Conservation (phyloP, 1,140 invertebrate genomes). For the Drosophila sturtevanti region DNA sequence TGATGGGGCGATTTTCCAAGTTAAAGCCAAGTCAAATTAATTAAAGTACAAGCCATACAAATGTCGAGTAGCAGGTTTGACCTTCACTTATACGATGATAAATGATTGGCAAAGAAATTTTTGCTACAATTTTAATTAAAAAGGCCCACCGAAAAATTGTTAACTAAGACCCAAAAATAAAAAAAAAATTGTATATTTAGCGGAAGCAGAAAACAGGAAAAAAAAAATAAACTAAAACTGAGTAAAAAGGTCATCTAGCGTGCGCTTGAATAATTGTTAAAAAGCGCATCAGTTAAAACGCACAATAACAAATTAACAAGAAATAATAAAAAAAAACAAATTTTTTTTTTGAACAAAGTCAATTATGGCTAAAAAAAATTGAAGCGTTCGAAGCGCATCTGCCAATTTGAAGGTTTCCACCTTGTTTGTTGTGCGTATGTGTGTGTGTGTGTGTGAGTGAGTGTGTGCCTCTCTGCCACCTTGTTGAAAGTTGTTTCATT, state of each 20-base stretch:
- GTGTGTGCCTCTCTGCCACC: conserved; percentile 7
- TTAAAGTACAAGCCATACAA: conserved; percentile 60
- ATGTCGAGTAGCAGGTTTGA: conserved; percentile 42
- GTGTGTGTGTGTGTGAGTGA: conserved; percentile 13
- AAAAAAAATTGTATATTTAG: conserved; percentile 38
- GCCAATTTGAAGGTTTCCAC: conserved; percentile 56
- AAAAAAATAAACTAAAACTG: neutral
- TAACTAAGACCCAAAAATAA: conserved; percentile 28
- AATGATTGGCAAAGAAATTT: conserved; percentile 66
- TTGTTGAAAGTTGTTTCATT: conserved; percentile 53
- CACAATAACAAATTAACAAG: conserved; percentile 48
- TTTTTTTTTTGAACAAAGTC: conserved; percentile 41
- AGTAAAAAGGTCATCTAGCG: conserved; percentile 54
- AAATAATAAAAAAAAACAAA: conserved; percentile 3
- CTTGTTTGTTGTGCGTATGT: conserved; percentile 14
- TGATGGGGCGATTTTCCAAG: conserved; percentile 62
- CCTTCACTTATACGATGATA: conserved; percentile 51
- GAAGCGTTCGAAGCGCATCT: conserved; percentile 52
- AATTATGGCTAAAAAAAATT: conserved; percentile 59
- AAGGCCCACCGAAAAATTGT: conserved; percentile 32
- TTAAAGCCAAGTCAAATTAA: conserved; percentile 50
- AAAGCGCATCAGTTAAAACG: conserved; percentile 51
- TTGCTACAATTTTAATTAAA: conserved; percentile 71
- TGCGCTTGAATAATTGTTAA: conserved; percentile 58
- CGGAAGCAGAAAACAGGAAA: conserved; percentile 34